phyloP scores from a whole-genome alignment of 2,797 vertebrate species.

The Sebastes steindachneri region DNA sequence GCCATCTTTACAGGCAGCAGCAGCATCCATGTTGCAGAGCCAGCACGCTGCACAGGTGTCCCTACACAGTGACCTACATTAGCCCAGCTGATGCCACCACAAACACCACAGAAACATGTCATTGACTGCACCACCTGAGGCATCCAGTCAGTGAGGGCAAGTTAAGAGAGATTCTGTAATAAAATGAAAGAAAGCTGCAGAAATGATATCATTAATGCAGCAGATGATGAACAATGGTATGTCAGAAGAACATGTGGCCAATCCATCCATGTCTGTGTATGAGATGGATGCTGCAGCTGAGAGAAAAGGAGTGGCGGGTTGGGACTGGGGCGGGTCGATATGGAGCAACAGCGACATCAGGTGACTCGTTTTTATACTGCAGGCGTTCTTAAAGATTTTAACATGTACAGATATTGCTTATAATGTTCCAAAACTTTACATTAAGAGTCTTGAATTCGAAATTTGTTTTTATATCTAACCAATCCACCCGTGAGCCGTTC shows the following conservation, averaged over 20 bases:
- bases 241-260: conserved; percentile 38
- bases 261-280: conserved; percentile 7
- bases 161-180: background rate
- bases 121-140: background rate
- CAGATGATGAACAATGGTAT: conserved; percentile 22
- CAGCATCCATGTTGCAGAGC: conserved; percentile 63
- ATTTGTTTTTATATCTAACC: background rate
- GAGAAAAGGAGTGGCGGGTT: conserved; percentile 71
- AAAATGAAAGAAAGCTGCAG: background rate
- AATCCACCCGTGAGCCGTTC: background rate
- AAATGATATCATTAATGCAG: background rate
- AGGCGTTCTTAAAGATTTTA: background rate
- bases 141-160: fast-evolving
- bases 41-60: conserved; percentile 65
- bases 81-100: conserved; percentile 28
- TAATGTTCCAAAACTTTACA: background rate
- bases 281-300: conserved; percentile 65
- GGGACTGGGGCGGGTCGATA: background rate
- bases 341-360: conserved; percentile 54
- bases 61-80: conserved; percentile 67
- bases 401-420: background rate
- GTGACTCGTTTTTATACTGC: background rate
- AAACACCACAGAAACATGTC: background rate
- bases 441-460: background rate
- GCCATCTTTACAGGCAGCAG: conserved; percentile 60